Conservation (phyloP, 2,797 vertebrate species). For the Eospalax fontanierii region DNA sequence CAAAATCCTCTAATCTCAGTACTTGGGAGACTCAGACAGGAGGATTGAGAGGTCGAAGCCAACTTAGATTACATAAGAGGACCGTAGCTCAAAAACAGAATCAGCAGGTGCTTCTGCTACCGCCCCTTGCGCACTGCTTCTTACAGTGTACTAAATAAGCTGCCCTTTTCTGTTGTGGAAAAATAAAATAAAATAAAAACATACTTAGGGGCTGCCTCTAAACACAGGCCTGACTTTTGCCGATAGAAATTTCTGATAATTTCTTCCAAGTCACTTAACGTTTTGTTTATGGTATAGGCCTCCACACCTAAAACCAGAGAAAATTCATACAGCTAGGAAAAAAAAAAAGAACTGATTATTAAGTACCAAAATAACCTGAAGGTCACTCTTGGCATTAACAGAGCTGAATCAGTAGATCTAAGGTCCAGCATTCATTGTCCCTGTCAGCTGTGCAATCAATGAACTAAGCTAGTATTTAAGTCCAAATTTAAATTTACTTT, state of each 20-base stretch:
- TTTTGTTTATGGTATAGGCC: slow-evolving; percentile 10
- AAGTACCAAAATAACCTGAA: slow-evolving; percentile 10
- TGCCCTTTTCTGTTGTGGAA: not conserved
- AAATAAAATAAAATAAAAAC: not conserved
- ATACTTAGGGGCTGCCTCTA: slow-evolving; percentile 11
- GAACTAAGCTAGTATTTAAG: slow-evolving; percentile 41
- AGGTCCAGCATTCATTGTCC: slow-evolving; percentile 22
- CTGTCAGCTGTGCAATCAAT: not conserved
- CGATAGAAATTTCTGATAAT: slow-evolving; percentile 32
- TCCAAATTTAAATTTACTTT: slow-evolving; percentile 60
- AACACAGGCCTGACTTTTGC: slow-evolving; percentile 21
- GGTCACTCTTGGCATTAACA: not conserved
- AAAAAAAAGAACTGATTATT: slow-evolving; percentile 24
- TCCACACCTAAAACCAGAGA: not conserved
- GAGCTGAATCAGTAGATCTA: slow-evolving; percentile 22
- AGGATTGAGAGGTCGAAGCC: not conserved
- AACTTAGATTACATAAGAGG: not conserved
- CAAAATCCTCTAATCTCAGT: not conserved
- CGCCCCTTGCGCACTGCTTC: not conserved
- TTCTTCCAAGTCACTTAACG: not conserved
- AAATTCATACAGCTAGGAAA: slow-evolving; percentile 7
- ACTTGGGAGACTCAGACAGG: not conserved
- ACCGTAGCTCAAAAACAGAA: not conserved
- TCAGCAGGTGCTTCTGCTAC: not conserved
- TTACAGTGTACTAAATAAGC: not conserved